Base-by-base conservation (phyloP, 2,113 vertebrate species). In the Furnarius figulus region DNA sequence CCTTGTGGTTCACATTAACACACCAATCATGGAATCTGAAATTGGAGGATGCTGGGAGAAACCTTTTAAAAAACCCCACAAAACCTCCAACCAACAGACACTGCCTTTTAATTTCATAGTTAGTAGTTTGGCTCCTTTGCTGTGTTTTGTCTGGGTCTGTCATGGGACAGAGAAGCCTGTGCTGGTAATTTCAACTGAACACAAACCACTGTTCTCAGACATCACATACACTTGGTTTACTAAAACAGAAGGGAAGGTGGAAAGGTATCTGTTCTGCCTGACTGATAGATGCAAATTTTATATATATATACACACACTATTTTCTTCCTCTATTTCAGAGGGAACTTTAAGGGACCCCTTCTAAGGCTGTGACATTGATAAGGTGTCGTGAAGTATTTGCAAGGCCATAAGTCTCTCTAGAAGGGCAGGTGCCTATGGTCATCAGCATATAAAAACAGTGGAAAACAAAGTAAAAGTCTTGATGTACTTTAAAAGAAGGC, bases 151-250 rank as follows among this genome's bases (percentile, higher is more conserved):
- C 58, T 31, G 31, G 10, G 18, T 21, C 14, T 55, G 73, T 18
- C 13, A 13, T 19, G 37, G 22, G 30, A 33, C 16, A 12, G 8
- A 59, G 63, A 10, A 68, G 17, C 35, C n/a, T 24, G 10, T 16
- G 47, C 42, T 68, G 58, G 50, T 50, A 68, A 50, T 58, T 40
- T 19, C 46, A 70, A 63, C 31, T 0, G 0, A 76, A n/a, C 63
- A 28, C 25, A 70, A 30, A 77, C 21, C 10, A 63, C 88, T 61
- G 33, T 35, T 87, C 46, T 56, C 63, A 44, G 55, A 33, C 27
- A 19, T 68, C 35, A 12, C 1, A 0, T 13, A 39, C 24, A 9
- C 52, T 14, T 66, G 37, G 8, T 8, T 52, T 24, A 1, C 3
- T 23, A 71, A 67, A 85, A 78, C 10, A 52, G 65, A 75, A 70